A percentile compares a stretch with the other conserved stretches of the same genome.
phyloP scores from a whole-genome alignment of 1,140 invertebrate genomes.

The Drosophila simulans region DNA sequence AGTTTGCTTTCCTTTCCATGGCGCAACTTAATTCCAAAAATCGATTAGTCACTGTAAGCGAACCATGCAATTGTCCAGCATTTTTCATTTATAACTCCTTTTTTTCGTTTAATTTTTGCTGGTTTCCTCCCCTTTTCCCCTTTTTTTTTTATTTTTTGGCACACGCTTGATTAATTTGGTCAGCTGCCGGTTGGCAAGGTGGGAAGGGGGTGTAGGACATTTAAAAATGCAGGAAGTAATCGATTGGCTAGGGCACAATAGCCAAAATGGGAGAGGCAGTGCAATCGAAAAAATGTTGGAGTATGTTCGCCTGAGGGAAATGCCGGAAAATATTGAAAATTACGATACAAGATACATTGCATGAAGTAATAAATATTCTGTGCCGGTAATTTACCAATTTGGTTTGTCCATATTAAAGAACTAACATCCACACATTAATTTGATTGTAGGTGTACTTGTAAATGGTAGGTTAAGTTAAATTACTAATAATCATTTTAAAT shows the following conservation, averaged over 20 bases:
- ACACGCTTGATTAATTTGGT: slow-evolving; percentile 60
- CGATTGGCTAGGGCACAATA: slow-evolving; percentile 40
- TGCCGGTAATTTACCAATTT: neutral
- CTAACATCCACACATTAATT: neutral
- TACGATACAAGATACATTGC: neutral
- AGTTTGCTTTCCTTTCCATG: slow-evolving; percentile 58
- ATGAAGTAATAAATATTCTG: slow-evolving; percentile 3
- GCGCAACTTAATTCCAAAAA: slow-evolving; percentile 68
- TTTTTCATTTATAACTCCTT: slow-evolving; percentile 61
- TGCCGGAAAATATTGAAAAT: neutral
- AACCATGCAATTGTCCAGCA: slow-evolving; percentile 73
- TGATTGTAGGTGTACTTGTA: too few relatives aligned
- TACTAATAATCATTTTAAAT: neutral
- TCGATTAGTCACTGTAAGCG: slow-evolving; percentile 78
- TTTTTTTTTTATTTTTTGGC: slow-evolving; percentile 28
- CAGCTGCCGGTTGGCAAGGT: slow-evolving; percentile 14
- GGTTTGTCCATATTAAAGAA: neutral
- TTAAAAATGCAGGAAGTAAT: slow-evolving; percentile 55
- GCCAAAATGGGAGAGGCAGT: slow-evolving; percentile 19
- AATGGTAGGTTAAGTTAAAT: neutral
- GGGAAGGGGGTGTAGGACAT: slow-evolving; percentile 9
- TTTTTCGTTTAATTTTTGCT: slow-evolving; percentile 32
- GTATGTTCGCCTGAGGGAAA: slow-evolving; percentile 5
- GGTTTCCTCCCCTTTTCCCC: slow-evolving; percentile 29
- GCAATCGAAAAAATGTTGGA: slow-evolving; percentile 10